phyloP scores from a whole-genome alignment of 2,113 vertebrate species.

The Hepsetus odoe region DNA sequence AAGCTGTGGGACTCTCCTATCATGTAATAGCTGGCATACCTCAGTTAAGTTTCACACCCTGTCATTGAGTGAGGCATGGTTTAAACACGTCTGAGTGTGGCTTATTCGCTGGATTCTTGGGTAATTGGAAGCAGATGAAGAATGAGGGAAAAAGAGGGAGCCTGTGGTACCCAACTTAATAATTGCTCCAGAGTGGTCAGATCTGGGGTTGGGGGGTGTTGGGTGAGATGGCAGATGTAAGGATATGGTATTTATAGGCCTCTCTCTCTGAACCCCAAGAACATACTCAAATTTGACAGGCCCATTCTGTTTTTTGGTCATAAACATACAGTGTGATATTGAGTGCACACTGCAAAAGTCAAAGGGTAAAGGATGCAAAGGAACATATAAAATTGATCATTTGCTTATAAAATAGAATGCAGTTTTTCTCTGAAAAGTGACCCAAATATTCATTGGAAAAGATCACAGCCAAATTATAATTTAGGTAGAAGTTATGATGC shows the following conservation, averaged over 20 bases:
- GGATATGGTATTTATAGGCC: constrained; percentile 23
- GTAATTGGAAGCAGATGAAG: constrained; percentile 71
- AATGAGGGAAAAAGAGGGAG: constrained; percentile 54
- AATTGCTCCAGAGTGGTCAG: constrained; percentile 54
- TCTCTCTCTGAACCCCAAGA: not conserved
- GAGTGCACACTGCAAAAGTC: not conserved
- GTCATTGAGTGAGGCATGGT: constrained; percentile 53
- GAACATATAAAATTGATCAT: too few species aligned
- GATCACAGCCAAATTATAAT: too few species aligned
- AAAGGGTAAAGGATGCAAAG: not conserved
- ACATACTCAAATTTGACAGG: not conserved
- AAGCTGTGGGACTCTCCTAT: constrained; percentile 62
- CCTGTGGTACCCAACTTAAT: constrained; percentile 53
- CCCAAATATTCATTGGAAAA: too few species aligned
- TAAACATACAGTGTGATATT: not conserved
- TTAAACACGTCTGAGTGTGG: constrained; percentile 61
- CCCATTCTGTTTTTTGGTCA: constrained; percentile 3
- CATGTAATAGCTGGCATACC: constrained; percentile 56
- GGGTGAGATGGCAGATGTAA: constrained; percentile 19
- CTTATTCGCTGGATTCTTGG: constrained; percentile 61
- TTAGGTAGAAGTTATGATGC: too few species aligned
- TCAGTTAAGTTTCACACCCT: constrained; percentile 38
- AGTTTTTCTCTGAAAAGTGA: too few species aligned
- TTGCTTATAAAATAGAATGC: too few species aligned
- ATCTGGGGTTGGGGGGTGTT: constrained; percentile 17